Evolutionary conservation across 1,140 invertebrate genomes (phyloP).

Genomic region (Calycopis cecrops): DNA sequence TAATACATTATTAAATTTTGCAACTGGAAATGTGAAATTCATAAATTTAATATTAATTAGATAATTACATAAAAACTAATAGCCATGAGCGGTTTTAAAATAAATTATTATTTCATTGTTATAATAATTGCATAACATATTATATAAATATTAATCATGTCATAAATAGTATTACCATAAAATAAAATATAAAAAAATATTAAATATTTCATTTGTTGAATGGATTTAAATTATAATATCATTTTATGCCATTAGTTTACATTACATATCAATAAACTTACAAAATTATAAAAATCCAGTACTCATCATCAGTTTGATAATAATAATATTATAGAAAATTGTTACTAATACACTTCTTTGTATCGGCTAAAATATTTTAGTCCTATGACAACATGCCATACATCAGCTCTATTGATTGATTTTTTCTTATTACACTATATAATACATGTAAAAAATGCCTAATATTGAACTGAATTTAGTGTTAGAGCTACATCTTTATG

Average conservation of each 20-base stretch:
- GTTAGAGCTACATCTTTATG: too few relatives aligned
- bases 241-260: neutral
- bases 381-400: too few relatives aligned
- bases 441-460: too few relatives aligned
- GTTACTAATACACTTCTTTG: too few relatives aligned
- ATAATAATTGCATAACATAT: neutral
- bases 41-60: too few relatives aligned
- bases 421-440: too few relatives aligned
- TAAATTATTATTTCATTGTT: neutral
- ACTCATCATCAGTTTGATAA: neutral
- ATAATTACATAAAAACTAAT: neutral
- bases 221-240: neutral
- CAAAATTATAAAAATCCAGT: conserved; percentile 5
- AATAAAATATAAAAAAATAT: neutral
- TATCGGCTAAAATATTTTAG: too few relatives aligned
- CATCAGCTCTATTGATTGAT: too few relatives aligned
- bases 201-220: neutral
- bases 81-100: neutral
- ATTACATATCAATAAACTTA: neutral
- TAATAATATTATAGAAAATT: neutral
- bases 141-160: neutral
- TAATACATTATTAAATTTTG: neutral
- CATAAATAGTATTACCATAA: neutral
- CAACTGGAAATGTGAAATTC: neutral
- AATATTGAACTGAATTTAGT: too few relatives aligned